Evolutionary conservation across 2,888 invertebrate genomes (phyloP).

Genomic region (Ochlodes sylvanus): DNA sequence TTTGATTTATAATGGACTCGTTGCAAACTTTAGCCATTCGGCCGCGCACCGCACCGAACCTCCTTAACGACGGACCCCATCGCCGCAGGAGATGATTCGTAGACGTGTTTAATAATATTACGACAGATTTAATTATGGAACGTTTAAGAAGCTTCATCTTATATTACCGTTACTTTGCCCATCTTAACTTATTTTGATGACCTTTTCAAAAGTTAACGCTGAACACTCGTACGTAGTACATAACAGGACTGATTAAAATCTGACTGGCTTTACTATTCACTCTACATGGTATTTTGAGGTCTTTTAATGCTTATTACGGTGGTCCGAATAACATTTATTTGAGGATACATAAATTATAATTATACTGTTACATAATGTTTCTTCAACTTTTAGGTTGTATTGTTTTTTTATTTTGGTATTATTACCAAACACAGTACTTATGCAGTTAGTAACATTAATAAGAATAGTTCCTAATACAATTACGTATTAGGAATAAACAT

Average conservation of each 20-base stretch:
- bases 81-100: constrained; percentile 83
- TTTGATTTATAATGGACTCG: constrained; percentile 86
- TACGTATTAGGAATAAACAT: too few species aligned
- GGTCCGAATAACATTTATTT: too few species aligned
- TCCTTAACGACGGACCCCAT: constrained; percentile 82
- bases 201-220: constrained; percentile 24
- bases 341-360: too few species aligned
- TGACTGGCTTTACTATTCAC: background rate
- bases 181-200: constrained; percentile 21
- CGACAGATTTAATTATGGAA: constrained; percentile 84
- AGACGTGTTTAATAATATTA: constrained; percentile 84
- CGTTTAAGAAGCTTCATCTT: constrained; percentile 77
- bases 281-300: background rate
- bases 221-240: constrained; percentile 2
- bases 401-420: too few species aligned
- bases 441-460: too few species aligned
- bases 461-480: too few species aligned
- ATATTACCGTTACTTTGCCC: constrained; percentile 68
- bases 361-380: too few species aligned
- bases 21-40: constrained; percentile 83
- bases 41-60: constrained; percentile 75
- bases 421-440: too few species aligned
- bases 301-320: background rate
- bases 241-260: background rate
- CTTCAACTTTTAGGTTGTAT: too few species aligned